phyloP scores from a whole-genome alignment of 2,888 invertebrate species.

The Drosophila prostipennis region DNA sequence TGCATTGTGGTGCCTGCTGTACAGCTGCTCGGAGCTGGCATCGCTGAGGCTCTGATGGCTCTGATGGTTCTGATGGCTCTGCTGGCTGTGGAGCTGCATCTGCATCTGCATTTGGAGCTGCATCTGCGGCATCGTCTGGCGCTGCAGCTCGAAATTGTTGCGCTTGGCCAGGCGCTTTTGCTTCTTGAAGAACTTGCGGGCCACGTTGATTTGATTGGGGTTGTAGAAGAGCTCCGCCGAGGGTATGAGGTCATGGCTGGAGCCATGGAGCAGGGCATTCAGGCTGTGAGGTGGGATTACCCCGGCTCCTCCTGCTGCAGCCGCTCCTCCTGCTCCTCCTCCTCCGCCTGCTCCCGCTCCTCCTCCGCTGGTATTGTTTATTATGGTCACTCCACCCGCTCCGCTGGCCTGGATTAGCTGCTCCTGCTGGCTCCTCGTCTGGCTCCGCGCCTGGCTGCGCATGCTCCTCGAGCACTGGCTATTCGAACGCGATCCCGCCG shows the following conservation, averaged over 20 bases:
- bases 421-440: slow-evolving; percentile 50
- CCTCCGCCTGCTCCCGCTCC: slow-evolving; percentile 46
- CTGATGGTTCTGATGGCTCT: too few relatives aligned
- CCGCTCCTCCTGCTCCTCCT: slow-evolving; percentile 16
- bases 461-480: slow-evolving; percentile 89
- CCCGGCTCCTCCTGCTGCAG: not conserved
- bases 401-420: slow-evolving; percentile 67
- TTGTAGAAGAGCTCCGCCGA: slow-evolving; percentile 95
- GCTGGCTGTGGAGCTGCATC: slow-evolving; percentile 81
- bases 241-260: slow-evolving; percentile 75
- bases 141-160: slow-evolving; percentile 87
- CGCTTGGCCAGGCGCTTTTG: slow-evolving; percentile 90
- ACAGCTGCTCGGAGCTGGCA: slow-evolving; percentile 84
- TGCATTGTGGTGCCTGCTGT: slow-evolving; percentile 79
- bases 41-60: slow-evolving; percentile 85
- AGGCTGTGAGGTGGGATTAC: slow-evolving; percentile 61
- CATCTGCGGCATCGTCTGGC: slow-evolving; percentile 84
- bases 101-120: slow-evolving; percentile 74
- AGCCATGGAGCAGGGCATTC: slow-evolving; percentile 64
- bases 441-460: slow-evolving; percentile 86
- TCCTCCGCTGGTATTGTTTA: slow-evolving; percentile 67
- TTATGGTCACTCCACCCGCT: slow-evolving; percentile 55
- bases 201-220: slow-evolving; percentile 96
- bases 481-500: slow-evolving; percentile 86
- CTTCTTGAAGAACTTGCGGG: slow-evolving; percentile 95